phyloP scores from a whole-genome alignment of 2,888 invertebrate genomes.

The Campopleginae sp. region DNA sequence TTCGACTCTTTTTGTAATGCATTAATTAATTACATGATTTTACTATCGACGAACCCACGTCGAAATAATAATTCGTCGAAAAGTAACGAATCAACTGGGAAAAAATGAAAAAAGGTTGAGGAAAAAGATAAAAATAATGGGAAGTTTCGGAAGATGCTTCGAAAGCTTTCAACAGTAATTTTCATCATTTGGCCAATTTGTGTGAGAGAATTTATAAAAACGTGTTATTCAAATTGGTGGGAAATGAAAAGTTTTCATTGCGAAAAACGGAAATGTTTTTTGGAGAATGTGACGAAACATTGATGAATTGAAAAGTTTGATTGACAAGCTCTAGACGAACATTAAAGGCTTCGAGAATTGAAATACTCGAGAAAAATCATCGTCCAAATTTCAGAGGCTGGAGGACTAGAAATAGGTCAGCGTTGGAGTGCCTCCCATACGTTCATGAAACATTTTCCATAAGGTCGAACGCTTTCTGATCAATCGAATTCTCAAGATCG shows the following conservation, averaged over 20 bases:
- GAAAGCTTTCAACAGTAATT: neutral
- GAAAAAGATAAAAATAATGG: neutral
- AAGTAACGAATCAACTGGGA: too few species aligned
- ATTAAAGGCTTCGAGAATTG: neutral
- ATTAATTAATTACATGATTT: neutral
- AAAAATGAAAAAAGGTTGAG: neutral
- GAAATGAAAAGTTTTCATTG: neutral
- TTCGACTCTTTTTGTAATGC: neutral
- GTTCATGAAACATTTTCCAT: slow-evolving; percentile 14
- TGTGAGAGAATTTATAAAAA: neutral
- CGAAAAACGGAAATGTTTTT: neutral
- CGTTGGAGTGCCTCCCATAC: neutral
- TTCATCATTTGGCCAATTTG: neutral
- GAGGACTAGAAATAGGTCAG: neutral
- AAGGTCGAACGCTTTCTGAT: neutral
- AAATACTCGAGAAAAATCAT: neutral
- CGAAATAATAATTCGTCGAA: neutral
- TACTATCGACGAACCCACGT: neutral
- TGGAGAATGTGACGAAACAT: neutral
- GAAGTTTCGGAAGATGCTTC: neutral
- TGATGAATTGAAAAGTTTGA: neutral
- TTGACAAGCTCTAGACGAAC: neutral
- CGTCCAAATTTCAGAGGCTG: neutral
- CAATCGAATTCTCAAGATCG: neutral
- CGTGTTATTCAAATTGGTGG: neutral